Percentiles rank a stretch among this genome's conserved stretches.
Conservation (phyloP, 2,797 vertebrate genomes). For the Fratercula arctica region DNA sequence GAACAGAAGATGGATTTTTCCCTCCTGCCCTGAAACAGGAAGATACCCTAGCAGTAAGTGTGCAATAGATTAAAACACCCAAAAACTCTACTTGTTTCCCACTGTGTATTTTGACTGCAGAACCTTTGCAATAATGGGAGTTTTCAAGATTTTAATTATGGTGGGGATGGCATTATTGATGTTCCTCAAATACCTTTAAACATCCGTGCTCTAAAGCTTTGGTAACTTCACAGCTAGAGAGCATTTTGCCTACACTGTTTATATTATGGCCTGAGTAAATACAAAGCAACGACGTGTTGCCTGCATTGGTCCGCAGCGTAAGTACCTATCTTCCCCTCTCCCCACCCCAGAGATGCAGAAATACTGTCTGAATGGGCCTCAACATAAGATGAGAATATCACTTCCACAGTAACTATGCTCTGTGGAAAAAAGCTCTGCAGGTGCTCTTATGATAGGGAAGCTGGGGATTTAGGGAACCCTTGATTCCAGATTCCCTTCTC, state of each 20-base stretch:
- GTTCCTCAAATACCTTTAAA: not conserved
- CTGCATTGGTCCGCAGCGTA: not conserved
- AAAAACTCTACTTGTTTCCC: not conserved
- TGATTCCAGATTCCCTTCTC: not conserved
- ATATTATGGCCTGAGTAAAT: not conserved
- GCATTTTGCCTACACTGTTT: not conserved
- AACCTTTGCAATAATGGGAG: not conserved
- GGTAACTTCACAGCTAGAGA: not conserved
- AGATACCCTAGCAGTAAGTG: not conserved
- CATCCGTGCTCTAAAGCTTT: not conserved
- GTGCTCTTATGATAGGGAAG: not conserved
- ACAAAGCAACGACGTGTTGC: not conserved
- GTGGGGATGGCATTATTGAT: not conserved
- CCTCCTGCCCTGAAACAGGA: not conserved
- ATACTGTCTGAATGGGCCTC: not conserved
- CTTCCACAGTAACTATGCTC: not conserved
- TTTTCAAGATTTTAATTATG: not conserved
- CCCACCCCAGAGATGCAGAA: not conserved
- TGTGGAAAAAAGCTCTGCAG: not conserved
- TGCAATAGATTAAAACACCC: not conserved
- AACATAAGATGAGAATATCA: not conserved
- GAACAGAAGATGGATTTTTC: not conserved
- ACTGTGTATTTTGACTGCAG: not conserved
- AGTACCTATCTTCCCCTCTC: not conserved
- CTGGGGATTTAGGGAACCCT: not conserved